Conservation (phyloP, 1,140 invertebrate genomes). For the Drosophila busckii region DNA sequence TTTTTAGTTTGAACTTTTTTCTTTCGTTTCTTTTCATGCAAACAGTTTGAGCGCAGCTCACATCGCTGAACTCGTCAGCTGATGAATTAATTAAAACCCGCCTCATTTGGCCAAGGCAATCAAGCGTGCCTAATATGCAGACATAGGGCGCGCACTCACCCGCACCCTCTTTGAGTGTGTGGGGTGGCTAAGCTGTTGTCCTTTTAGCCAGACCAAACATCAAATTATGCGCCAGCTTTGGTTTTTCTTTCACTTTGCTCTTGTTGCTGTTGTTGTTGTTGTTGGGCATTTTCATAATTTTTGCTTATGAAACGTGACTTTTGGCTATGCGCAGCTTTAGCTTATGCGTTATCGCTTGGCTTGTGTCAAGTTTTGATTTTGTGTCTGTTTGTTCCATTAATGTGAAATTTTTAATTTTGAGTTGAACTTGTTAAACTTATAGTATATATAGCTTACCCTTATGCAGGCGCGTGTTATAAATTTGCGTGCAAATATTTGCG, state of each 20-base stretch:
- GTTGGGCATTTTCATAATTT: constrained; percentile 71
- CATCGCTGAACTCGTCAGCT: constrained; percentile 28
- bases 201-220: constrained; percentile 26
- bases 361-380: constrained; percentile 44
- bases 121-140: constrained; percentile 40
- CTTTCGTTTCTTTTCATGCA: constrained; percentile 1
- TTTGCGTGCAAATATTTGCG: constrained; percentile 70
- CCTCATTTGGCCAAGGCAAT: constrained; percentile 65
- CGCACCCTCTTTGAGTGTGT: too few species aligned
- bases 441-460: constrained; percentile 32
- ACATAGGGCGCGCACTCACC: constrained; percentile 6
- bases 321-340: constrained; percentile 20
- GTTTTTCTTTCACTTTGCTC: too few species aligned
- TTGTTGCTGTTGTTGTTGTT: too few species aligned
- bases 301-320: constrained; percentile 73
- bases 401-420: constrained; percentile 65
- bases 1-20: constrained; percentile 24
- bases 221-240: constrained; percentile 66
- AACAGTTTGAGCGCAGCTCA: constrained; percentile 3
- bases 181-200: too few species aligned
- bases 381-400: constrained; percentile 25
- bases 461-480: constrained; percentile 66
- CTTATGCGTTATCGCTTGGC: constrained; percentile 30
- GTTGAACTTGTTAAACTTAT: constrained; percentile 35
- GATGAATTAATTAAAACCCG: constrained; percentile 75